Evolutionary conservation across 2,797 vertebrate genomes (phyloP), one percentile per base, ranked within the genome.

Genomic region (Macroramphosus scolopax): DNA sequence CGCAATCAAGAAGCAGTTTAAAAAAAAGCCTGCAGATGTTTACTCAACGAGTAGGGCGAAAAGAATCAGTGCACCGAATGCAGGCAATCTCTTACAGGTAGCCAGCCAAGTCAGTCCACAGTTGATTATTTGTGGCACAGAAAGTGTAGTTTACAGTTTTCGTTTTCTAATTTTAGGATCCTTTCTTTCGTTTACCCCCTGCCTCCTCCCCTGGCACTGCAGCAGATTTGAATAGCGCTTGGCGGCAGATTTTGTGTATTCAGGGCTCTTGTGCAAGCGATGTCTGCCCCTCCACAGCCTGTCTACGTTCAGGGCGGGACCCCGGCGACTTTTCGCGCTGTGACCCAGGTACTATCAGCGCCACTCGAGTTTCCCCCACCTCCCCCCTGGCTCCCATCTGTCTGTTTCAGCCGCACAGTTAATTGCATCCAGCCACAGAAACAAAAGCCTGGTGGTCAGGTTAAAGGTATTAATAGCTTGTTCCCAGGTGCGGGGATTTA

Each of bases 271-370:
- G 56, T 46, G 55, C n/a, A 72, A 50, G 4, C 17, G 8, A 3
- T 8, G 6, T 29, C 51, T 56, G 37, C 9, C 15, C 2, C 13
- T 43, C 17, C 17, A 18, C 26, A 8, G 38, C 4, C 13, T 18
- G 53, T 58, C 55, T 65, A 40, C 68, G 58, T 64, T 7, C 33
- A 47, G 68, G 79, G 72, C 64, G 73, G 75, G 67, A 35, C 32
- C 17, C 51, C 13, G 41, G 5, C 53, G 55, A 30, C 25, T 77
- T 85, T 89, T 84, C 80, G 64, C 85, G 88, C 86, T 74, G 56
- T 26, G 18, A 15, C 13, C n/a, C 67, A 48, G 58, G 75, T 81
- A 44, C 25, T 65, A 45, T 71, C 68, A 63, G 81, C 84, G 80
- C 78, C 76, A 69, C 47, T 70, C 10, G 4, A 16, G 13, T 8